Base-by-base conservation (phyloP, 1,140 invertebrate genomes). In the Tyrophagus putrescentiae region DNA sequence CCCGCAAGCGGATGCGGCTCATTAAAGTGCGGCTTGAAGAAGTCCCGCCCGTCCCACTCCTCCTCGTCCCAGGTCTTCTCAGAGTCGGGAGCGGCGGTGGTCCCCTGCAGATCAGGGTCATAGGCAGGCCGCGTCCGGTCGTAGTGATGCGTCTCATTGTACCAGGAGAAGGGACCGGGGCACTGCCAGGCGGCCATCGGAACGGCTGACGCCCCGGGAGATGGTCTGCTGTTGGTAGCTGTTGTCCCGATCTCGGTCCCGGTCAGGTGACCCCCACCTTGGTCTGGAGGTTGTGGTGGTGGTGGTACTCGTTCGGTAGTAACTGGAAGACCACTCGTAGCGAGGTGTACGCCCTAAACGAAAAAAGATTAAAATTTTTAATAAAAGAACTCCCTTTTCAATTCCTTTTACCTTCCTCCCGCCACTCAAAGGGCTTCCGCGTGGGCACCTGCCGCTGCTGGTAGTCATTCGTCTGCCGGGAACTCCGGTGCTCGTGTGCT, bases 71-170 rank as follows among this genome's bases (percentile, higher is more conserved):
- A 54, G n/a, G 52, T 54, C 21, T 48, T 48, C 6, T 57, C 31
- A 5, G 3, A 16, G 31, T 59, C 57, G n/a, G 18, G 31, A 13
- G 21, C n/a, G 57, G 57, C 31, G 60, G 39, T 62, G 13, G 61
- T 44, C 16, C 61, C 61, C 48, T 62, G 56, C 13, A 62, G 18
- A 50, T 62, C 61, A n/a, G 61, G 36, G 45, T 62, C 61, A 60
- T 62, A 62, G 23, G 28, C 56, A n/a, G n/a, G n/a, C 11, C 56
- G 39, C 18, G 54, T 48, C 6, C 41, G 9, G 34, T 62, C 60
- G 56, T 57, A 62, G 45, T 62, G 61, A 13, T 18, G 52, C n/a
- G 56, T 61, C 11, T 39, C 13, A 44, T 62, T 60, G 11, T 45
- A 45, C 61, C 61, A 62, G 6, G 27, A 23, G 16, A 50, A 27